Percentiles rank a stretch among this genome's conserved stretches.
phyloP scores from a whole-genome alignment of 2,888 invertebrate genomes.

The Cyrtodaria siliqua region DNA sequence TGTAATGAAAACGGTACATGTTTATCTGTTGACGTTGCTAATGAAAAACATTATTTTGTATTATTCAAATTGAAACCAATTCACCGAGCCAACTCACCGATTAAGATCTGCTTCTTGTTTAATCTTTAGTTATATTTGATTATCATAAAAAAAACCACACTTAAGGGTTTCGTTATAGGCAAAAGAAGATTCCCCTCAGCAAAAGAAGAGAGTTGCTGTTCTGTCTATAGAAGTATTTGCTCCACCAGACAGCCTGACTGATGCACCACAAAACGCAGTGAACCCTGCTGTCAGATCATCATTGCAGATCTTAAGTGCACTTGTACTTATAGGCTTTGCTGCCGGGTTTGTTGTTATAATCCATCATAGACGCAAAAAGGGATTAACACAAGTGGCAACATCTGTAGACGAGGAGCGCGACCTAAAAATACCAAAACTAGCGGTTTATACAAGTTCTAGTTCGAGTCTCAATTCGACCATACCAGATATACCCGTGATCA shows the following conservation, averaged over 20 bases:
- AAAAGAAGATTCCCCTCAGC: conserved; percentile 55
- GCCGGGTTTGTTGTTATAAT: conserved; percentile 44
- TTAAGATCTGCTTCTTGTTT: no score
- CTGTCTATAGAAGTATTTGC: conserved; percentile 46
- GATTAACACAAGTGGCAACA: neutral
- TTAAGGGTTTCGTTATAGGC: no score
- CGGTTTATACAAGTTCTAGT: conserved; percentile 42
- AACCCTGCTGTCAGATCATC: conserved; percentile 29
- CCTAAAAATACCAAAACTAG: conserved; percentile 32
- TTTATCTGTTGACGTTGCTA: no score
- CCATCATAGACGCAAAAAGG: conserved; percentile 41
- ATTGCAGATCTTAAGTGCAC: conserved; percentile 40
- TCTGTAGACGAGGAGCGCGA: conserved; percentile 8
- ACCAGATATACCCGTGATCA: conserved; percentile 21
- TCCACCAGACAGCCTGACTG: conserved; percentile 15
- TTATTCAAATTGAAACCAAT: no score
- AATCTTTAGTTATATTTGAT: no score
- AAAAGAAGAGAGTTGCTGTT: conserved; percentile 51
- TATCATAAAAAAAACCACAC: neutral
- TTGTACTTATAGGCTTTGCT: conserved; percentile 37
- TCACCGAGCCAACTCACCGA: no score
- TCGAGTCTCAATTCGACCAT: conserved; percentile 40
- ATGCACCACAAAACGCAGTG: neutral
- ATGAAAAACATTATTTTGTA: no score
- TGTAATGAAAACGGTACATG: no score